Evolutionary conservation across 2,888 invertebrate species (phyloP).

Genomic region (Ceriagrion tenellum): DNA sequence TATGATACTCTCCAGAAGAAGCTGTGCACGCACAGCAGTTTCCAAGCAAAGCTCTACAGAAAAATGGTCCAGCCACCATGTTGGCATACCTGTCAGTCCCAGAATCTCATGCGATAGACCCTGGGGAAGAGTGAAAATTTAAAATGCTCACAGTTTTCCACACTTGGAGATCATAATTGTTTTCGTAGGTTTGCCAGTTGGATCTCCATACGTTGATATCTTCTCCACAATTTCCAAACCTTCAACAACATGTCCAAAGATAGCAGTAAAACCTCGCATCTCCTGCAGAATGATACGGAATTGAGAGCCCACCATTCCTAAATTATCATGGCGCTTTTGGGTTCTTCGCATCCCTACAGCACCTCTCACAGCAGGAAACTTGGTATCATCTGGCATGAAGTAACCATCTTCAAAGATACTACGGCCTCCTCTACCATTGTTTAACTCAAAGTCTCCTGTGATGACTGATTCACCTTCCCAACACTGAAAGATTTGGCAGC

Average conservation of each 20-base stretch:
- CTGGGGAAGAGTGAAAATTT: constrained; percentile 27
- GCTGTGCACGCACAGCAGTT: constrained; percentile 56
- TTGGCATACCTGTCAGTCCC: background rate
- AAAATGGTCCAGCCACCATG: constrained; percentile 67
- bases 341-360: constrained; percentile 91
- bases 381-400: constrained; percentile 90
- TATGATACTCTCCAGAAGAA: constrained; percentile 66
- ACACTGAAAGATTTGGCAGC: constrained; percentile 89
- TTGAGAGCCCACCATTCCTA: constrained; percentile 91
- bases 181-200: constrained; percentile 88
- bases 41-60: constrained; percentile 68
- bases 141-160: constrained; percentile 83
- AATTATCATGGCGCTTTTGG: constrained; percentile 88
- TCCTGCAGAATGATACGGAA: constrained; percentile 90
- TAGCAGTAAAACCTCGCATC: constrained; percentile 90
- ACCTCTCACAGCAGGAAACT: constrained; percentile 86
- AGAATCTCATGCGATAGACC: constrained; percentile 33
- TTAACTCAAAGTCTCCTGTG: constrained; percentile 87
- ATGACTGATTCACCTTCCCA: constrained; percentile 91
- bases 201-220: constrained; percentile 88
- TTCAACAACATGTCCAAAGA: constrained; percentile 89
- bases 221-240: constrained; percentile 89
- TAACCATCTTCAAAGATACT: constrained; percentile 88
- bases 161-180: constrained; percentile 87
- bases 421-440: constrained; percentile 89